Conservation (phyloP, 1,140 invertebrate species). For the Aradophagus sp. region DNA sequence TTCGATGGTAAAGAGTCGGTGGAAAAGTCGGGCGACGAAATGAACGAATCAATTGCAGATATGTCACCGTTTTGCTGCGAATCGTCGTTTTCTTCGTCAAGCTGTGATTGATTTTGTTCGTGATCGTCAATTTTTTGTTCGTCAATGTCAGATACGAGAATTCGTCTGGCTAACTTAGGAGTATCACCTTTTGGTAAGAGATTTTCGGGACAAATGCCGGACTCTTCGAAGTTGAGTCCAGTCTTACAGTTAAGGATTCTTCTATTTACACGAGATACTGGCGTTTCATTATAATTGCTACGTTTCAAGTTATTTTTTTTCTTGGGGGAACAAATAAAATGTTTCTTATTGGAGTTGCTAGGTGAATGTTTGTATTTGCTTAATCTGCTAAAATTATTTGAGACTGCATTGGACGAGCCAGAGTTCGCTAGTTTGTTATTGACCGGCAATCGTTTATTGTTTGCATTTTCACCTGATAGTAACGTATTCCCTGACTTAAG, state of each 20-base stretch:
- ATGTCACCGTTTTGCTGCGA: constrained; percentile 11
- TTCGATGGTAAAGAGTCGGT: constrained; percentile 22
- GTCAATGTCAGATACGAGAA: constrained; percentile 65
- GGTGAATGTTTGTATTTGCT: constrained; percentile 15
- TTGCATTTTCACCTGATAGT: constrained; percentile 33
- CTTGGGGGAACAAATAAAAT: constrained; percentile 19
- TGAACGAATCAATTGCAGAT: too few relatives aligned
- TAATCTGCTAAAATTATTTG: constrained; percentile 10
- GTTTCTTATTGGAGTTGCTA: constrained; percentile 17
- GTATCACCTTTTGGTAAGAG: constrained; percentile 61
- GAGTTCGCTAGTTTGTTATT: constrained; percentile 10
- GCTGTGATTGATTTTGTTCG: constrained; percentile 11
- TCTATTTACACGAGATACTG: constrained; percentile 19
- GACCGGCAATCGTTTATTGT: background rate
- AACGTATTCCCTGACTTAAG: constrained; percentile 33
- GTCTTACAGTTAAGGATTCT: constrained; percentile 19
- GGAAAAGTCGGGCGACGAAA: too few relatives aligned
- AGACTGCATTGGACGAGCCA: background rate
- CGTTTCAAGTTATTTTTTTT: constrained; percentile 15
- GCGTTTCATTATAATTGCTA: constrained; percentile 20
- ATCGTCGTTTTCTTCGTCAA: constrained; percentile 50
- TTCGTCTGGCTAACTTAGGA: constrained; percentile 65
- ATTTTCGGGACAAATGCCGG: constrained; percentile 55
- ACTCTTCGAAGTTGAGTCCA: constrained; percentile 39
- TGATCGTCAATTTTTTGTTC: constrained; percentile 46